These are phyloP conservation scores for Nebria brevicollis DNA, from an alignment of 2,888 invertebrate species.

Conservation along the genomic window DNA sequence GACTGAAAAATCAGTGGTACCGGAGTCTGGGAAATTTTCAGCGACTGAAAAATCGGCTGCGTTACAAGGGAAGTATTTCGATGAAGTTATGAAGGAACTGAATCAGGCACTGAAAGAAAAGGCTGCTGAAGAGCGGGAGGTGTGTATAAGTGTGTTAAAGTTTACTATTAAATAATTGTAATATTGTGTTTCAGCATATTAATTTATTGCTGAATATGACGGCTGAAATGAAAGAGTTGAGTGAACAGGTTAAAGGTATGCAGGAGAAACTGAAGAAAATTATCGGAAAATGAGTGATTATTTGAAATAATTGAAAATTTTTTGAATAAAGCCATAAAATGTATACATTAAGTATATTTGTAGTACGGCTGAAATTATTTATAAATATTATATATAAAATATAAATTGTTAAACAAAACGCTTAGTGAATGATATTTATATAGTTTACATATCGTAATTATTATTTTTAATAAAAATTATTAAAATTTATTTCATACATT, in stretches of 20 bases:
- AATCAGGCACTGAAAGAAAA: slow-evolving; percentile 35
- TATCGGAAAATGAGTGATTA: slow-evolving; percentile 11
- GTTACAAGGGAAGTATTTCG: slow-evolving; percentile 22
- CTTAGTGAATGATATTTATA: slow-evolving; percentile 14
- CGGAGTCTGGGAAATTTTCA: neutral
- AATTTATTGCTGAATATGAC: slow-evolving; percentile 31
- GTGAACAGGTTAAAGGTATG: slow-evolving; percentile 26
- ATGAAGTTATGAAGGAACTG: slow-evolving; percentile 32
- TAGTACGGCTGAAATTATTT: slow-evolving; percentile 15
- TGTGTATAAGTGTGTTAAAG: neutral
- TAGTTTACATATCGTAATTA: slow-evolving; percentile 32
- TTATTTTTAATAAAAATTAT: slow-evolving; percentile 42
- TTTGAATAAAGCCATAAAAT: slow-evolving; percentile 7
- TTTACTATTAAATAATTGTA: neutral
- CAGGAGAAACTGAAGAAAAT: slow-evolving; percentile 29
- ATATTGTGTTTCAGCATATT: slow-evolving; percentile 30
- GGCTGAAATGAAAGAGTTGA: slow-evolving; percentile 32
- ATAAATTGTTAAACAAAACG: slow-evolving; percentile 9
- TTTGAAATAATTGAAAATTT: slow-evolving; percentile 2
- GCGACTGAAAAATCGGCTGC: slow-evolving; percentile 8
- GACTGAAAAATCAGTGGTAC: neutral
- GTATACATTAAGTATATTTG: slow-evolving; percentile 2
- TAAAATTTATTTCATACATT: neutral
- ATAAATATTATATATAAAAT: slow-evolving; percentile 3
- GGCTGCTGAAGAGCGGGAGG: slow-evolving; percentile 25